Evolutionary conservation across 2,888 invertebrate species (phyloP), one percentile per base, ranked within the genome.

Genomic region (Lapara coniferarum): DNA sequence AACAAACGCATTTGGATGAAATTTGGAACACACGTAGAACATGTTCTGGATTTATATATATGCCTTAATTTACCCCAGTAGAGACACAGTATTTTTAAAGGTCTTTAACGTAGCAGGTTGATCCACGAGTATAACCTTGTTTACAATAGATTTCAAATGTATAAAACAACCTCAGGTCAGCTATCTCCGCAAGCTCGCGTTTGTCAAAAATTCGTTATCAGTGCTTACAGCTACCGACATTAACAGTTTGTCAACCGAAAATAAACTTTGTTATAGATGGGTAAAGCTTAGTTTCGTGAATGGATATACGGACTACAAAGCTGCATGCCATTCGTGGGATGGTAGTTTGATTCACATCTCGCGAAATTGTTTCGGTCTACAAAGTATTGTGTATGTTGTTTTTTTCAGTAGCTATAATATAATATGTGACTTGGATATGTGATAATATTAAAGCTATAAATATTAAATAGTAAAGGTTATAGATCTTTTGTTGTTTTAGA

Each of bases 261-360:
- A 63, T 7, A 46, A 63, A 49, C 63, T 63, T 49, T 63, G 19
- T 19, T 12, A 63, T 13, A 5, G 12, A 46, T 19, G 0, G 49
- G 1, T 49, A 63, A 6, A 19, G 63, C 46, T 49, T 12, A 63
- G 16, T 63, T 44, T 63, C 46, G 19, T 5, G 5, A 57, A 63
- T 7, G 7, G 19, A 1, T 10, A 10, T 56, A 25, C 2, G 56
- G 7, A 13, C n/a, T 10, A 74, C 71, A 67, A 77, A 76, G 75
- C 78, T 78, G 78, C 79, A 75, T 70, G 73, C 74, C 70, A 77
- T 80, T 78, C 77, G 75, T 73, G 67, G 70, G 77, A 73, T 75
- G 72, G 78, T 78, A 75, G 72, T 80, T 81, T 79, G 85, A 85
- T 83, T 80, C 81, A 81, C 83, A 82, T 84, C 81, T 81, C 69